Conservation (phyloP, 30 jellyfish, hydroid and myxozoan genomes). For the Turritopsis rubra region DNA sequence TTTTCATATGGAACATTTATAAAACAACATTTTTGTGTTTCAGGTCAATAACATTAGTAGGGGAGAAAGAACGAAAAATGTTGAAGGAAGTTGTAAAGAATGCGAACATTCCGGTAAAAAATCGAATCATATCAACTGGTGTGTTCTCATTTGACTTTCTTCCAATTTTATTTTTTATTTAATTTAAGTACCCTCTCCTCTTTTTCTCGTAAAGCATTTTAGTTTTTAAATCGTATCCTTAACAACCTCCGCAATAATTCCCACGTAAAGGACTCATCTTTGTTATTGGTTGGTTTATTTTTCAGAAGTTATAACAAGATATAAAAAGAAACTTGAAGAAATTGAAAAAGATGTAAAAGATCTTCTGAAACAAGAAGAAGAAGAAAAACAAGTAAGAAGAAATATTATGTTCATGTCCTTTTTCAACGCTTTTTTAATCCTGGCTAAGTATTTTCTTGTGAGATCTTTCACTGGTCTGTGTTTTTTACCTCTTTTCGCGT, state of each 20-base stretch:
- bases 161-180: too few relatives aligned
- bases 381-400: constrained; percentile 59
- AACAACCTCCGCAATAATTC: too few relatives aligned
- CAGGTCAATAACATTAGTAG: constrained; percentile 88
- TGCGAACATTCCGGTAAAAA: constrained; percentile 70
- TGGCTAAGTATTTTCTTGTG: too few relatives aligned
- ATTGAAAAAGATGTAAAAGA: constrained; percentile 63
- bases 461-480: too few relatives aligned
- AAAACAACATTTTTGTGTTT: not conserved
- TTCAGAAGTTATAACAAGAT: constrained; percentile 54
- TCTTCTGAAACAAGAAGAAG: constrained; percentile 74
- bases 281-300: not conserved
- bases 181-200: too few relatives aligned
- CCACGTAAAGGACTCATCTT: too few relatives aligned
- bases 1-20: too few relatives aligned
- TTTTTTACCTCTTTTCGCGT: too few relatives aligned
- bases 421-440: too few relatives aligned
- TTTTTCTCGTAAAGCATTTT: too few relatives aligned
- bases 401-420: not conserved
- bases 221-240: too few relatives aligned
- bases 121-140: constrained; percentile 86
- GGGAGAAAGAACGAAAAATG: constrained; percentile 90
- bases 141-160: not conserved
- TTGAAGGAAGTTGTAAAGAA: constrained; percentile 67
- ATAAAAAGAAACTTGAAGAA: constrained; percentile 42